A percentile compares a stretch with the other conserved stretches of the same genome.
Evolutionary conservation across 2,113 vertebrate genomes (phyloP).

Genomic region (Psittacara wagleri): DNA sequence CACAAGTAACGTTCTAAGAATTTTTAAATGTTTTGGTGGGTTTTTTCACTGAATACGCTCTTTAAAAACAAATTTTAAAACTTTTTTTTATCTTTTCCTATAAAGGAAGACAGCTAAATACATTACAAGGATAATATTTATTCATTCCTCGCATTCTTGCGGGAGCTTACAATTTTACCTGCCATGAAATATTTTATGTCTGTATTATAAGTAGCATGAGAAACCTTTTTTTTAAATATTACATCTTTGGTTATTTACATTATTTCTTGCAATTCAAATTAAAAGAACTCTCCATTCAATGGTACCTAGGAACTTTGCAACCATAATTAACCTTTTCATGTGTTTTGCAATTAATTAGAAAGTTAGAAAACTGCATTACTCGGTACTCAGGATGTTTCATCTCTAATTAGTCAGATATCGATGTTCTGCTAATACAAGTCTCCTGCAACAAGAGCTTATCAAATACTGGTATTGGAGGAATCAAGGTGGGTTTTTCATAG

Average conservation of each 20-base stretch:
- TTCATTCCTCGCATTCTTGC: not conserved
- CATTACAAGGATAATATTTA: not conserved
- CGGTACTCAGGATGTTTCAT: conserved; percentile 36
- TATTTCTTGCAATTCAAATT: conserved; percentile 46
- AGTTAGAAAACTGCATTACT: conserved; percentile 58
- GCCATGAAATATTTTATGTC: not conserved
- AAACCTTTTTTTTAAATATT: not conserved
- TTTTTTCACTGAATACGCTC: not conserved
- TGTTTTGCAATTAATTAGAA: conserved; percentile 65
- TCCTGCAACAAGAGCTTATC: not conserved
- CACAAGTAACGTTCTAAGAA: not conserved
- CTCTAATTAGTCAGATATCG: conserved; percentile 54
- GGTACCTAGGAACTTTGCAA: conserved; percentile 21
- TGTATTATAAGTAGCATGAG: not conserved
- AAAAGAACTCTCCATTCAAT: conserved; percentile 45
- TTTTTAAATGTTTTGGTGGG: not conserved
- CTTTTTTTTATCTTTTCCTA: not conserved
- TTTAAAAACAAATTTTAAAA: not conserved
- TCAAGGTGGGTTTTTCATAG: not conserved
- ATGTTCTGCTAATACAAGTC: conserved; percentile 5
- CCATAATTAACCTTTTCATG: conserved; percentile 56
- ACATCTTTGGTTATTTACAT: not conserved
- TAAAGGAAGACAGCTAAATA: not conserved
- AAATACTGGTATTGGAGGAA: not conserved
- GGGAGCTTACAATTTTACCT: conserved; percentile 1